Base-by-base conservation (phyloP, 2,797 vertebrate genomes). In the Neopelma chrysocephalum region DNA sequence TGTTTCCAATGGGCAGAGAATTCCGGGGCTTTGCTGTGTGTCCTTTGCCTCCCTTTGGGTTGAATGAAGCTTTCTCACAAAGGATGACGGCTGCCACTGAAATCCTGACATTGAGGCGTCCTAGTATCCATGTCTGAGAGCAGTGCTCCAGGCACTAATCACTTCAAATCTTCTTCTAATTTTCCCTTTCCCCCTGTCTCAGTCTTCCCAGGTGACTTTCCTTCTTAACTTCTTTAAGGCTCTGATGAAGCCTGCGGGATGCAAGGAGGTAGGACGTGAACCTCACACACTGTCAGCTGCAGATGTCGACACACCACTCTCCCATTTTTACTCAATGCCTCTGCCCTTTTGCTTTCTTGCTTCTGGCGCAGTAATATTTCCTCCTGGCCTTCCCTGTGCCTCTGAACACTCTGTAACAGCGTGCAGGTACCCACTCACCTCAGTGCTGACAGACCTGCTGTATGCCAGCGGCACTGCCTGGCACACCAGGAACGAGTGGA, bases 161-260 rank as follows among this genome's bases (percentile, higher is more conserved):
- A n/a, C 80, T 94, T 93, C 68, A 91, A 31, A 77, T 90, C 58
- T 61, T 70, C 90, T 81, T 96, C 87, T 94, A 7, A 89, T 85
- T 92, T 65, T 93, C 54, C 62, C 73, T 85, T 95, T 93, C 61
- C 75, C 76, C 58, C 45, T 53, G 29, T 91, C 94, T 96, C 75
- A 94, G 76, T 38, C 71, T 94, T 94, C 93, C 86, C 86, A 89
- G 84, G 45, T 96, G 94, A 85, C 77, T 95, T 94, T 62, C 54
- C 82, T 91, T 77, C 87, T 92, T 94, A 82, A 78, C 76, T 93
- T 83, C 73, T 87, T 87, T 82, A 92, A 79, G 94, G 93, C 88
- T 96, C 81, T 93, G 77, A 34, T 85, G 94, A 87, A 94, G 91
- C 91, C 87, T 95, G 78, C 5, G 0, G 73, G 86, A 75, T 94